Conservation (phyloP, 2,888 invertebrate species). For the Saturnia japonica region DNA sequence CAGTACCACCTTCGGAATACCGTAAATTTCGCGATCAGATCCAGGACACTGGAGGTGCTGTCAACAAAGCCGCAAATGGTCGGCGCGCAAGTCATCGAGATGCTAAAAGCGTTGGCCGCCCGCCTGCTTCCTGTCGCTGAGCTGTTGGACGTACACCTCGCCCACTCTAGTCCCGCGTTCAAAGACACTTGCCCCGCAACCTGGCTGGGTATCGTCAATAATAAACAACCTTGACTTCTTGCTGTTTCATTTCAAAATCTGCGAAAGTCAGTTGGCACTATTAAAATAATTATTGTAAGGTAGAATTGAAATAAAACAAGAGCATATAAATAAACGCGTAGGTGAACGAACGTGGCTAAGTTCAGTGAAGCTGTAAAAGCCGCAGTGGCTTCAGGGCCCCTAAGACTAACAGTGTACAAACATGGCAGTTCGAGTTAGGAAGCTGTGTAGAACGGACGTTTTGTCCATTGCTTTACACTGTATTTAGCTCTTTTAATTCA, state of each 20-base stretch:
- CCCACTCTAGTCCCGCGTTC: conserved; percentile 67
- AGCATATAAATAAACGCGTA: too few species aligned
- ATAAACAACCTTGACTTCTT: conserved; percentile 51
- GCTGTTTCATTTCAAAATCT: background rate
- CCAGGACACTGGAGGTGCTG: conserved; percentile 52
- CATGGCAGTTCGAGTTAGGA: too few species aligned
- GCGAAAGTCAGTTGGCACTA: background rate
- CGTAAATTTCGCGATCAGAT: conserved; percentile 61
- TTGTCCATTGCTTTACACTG: too few species aligned
- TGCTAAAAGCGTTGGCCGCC: conserved; percentile 59
- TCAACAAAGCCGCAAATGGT: conserved; percentile 63
- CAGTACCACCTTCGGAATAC: conserved; percentile 70
- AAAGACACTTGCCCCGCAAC: conserved; percentile 65
- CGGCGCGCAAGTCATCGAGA: conserved; percentile 59
- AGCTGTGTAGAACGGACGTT: too few species aligned
- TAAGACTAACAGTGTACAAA: too few species aligned
- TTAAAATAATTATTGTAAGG: too few species aligned
- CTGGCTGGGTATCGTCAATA: conserved; percentile 72
- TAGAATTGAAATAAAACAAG: too few species aligned
- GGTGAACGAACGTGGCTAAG: too few species aligned
- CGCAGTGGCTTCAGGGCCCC: too few species aligned
- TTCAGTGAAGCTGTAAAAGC: too few species aligned
- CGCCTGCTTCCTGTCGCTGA: conserved; percentile 62
- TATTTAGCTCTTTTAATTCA: too few species aligned
- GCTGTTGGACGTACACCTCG: conserved; percentile 64